Percentiles rank a stretch among this genome's conserved stretches.
Conservation (phyloP, 1,140 invertebrate genomes). For the Lasioglossum albipes region DNA sequence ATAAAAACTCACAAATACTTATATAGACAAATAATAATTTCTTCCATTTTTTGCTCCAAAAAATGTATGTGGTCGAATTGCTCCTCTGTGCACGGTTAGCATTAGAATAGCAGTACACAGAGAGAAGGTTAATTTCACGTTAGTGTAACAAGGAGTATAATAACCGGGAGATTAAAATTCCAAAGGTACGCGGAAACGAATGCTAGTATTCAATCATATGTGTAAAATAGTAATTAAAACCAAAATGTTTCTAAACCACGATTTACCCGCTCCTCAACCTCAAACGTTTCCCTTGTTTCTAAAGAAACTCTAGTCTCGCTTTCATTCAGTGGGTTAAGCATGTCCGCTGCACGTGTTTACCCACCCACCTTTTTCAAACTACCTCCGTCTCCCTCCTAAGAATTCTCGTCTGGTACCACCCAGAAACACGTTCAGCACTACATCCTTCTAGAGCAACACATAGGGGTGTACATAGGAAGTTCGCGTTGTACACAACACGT, state of each 20-base stretch:
- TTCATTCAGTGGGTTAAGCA: slow-evolving; percentile 34
- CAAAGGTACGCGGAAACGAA: background rate
- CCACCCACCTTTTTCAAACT: slow-evolving; percentile 12
- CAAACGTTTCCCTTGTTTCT: slow-evolving; percentile 1
- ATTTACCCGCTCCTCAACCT: background rate
- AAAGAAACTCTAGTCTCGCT: slow-evolving; percentile 7
- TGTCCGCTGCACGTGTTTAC: slow-evolving; percentile 39
- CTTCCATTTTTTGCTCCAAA: too few relatives aligned
- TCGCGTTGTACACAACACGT: slow-evolving; percentile 20
- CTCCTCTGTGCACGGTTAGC: too few relatives aligned
- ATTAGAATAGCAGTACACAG: too few relatives aligned
- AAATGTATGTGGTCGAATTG: too few relatives aligned
- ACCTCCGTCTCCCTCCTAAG: slow-evolving; percentile 20
- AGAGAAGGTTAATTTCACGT: too few relatives aligned
- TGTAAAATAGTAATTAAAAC: background rate
- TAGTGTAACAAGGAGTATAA: too few relatives aligned
- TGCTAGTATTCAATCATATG: background rate
- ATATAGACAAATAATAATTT: too few relatives aligned
- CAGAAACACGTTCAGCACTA: slow-evolving; percentile 18
- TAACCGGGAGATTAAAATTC: too few relatives aligned
- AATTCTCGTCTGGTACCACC: slow-evolving; percentile 30
- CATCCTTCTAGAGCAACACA: background rate
- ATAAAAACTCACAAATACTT: too few relatives aligned
- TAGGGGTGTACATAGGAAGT: background rate
- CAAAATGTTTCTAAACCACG: background rate